phyloP scores from a whole-genome alignment of 2,888 invertebrate species.

The Agonopterix arenella region DNA sequence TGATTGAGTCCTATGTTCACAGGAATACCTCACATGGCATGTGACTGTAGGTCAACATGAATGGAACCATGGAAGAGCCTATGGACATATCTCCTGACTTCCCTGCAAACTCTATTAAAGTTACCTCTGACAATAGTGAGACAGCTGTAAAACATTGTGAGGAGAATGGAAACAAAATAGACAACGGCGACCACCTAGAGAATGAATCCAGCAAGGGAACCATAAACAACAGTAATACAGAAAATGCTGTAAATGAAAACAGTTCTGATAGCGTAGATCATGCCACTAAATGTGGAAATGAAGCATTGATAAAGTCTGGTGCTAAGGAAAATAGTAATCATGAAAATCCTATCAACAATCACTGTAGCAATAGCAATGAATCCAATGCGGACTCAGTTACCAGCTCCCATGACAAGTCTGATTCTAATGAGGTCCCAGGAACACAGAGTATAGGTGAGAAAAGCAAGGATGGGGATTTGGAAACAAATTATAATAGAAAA shows the following conservation, averaged over 20 bases:
- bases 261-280: too few relatives aligned
- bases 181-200: slow-evolving; percentile 24
- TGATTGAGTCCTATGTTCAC: slow-evolving; percentile 37
- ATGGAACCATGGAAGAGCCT: slow-evolving; percentile 57
- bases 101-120: slow-evolving; percentile 16
- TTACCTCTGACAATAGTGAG: slow-evolving; percentile 19
- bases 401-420: slow-evolving; percentile 24
- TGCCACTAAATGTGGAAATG: too few relatives aligned
- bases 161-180: slow-evolving; percentile 26
- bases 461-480: slow-evolving; percentile 10
- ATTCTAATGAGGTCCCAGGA: slow-evolving; percentile 18
- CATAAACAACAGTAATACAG: slow-evolving; percentile 1
- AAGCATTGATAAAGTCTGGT: neutral
- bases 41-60: slow-evolving; percentile 47
- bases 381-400: slow-evolving; percentile 25
- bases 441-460: slow-evolving; percentile 17
- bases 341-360: slow-evolving; percentile 12
- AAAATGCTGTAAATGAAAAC: too few relatives aligned
- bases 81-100: slow-evolving; percentile 31
- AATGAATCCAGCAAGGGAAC: slow-evolving; percentile 14
- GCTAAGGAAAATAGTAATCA: neutral
- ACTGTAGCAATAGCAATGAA: slow-evolving; percentile 34
- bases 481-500: too few relatives aligned
- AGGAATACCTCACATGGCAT: slow-evolving; percentile 49
- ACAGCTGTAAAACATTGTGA: slow-evolving; percentile 22